These are phyloP conservation scores for Charanyca ferruginea DNA, from an alignment of 2,888 invertebrate species.

Conservation along the genomic window DNA sequence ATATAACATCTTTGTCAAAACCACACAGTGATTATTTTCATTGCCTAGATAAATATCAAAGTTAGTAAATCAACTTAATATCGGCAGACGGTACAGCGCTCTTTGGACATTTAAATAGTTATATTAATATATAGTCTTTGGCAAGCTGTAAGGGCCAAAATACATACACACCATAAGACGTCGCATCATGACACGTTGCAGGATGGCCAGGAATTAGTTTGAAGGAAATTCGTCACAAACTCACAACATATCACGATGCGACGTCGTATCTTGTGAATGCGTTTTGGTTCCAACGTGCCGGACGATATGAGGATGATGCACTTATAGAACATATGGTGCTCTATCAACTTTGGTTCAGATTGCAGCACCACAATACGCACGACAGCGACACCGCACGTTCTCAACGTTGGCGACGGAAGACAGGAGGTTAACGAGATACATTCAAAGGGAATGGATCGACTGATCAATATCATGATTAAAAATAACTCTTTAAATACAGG, in stretches of 20 bases:
- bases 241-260: too few species aligned
- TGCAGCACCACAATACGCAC: constrained; percentile 55
- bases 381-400: constrained; percentile 36
- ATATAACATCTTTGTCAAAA: constrained; percentile 58
- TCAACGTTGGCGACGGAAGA: constrained; percentile 66
- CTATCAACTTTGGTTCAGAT: constrained; percentile 28
- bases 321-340: constrained; percentile 26
- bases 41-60: constrained; percentile 56
- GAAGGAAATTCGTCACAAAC: too few species aligned
- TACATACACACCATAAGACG: too few species aligned
- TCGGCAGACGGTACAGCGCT: constrained; percentile 29
- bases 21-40: constrained; percentile 58
- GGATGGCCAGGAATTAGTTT: too few species aligned
- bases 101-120: constrained; percentile 41
- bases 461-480: constrained; percentile 39
- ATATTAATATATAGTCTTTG: constrained; percentile 43
- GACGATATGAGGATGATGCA: constrained; percentile 43
- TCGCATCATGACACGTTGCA: too few species aligned
- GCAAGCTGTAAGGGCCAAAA: constrained; percentile 19
- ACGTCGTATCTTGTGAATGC: too few species aligned
- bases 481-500: constrained; percentile 52
- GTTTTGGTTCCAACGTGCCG: not conserved
- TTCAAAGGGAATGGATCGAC: constrained; percentile 40
- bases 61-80: constrained; percentile 36
- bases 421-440: constrained; percentile 42